Evolutionary conservation across 1,140 invertebrate genomes (phyloP).

Genomic region (Lethocerus indicus): DNA sequence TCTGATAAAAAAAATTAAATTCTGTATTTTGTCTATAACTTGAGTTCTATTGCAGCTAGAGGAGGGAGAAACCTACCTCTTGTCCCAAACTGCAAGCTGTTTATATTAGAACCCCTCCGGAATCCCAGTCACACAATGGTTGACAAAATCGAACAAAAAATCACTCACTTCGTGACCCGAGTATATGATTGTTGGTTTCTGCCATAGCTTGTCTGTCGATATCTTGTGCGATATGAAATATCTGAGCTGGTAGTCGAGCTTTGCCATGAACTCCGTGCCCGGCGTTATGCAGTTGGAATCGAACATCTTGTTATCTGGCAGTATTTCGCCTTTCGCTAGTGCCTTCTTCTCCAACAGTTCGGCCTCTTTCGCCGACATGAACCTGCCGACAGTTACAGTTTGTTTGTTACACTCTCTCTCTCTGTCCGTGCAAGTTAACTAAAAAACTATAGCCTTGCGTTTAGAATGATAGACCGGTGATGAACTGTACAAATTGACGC

Average conservation of each 20-base stretch:
- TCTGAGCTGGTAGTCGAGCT: slow-evolving; percentile 67
- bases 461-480: too few relatives aligned
- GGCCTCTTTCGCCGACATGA: slow-evolving; percentile 77
- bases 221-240: slow-evolving; percentile 82
- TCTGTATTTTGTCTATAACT: too few relatives aligned
- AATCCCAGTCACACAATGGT: too few relatives aligned
- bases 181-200: slow-evolving; percentile 56
- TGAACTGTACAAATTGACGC: too few relatives aligned
- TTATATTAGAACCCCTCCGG: too few relatives aligned
- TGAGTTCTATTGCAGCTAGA: too few relatives aligned
- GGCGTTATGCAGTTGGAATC: slow-evolving; percentile 96
- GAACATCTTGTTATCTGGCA: slow-evolving; percentile 62
- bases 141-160: too few relatives aligned
- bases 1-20: too few relatives aligned
- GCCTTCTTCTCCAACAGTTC: slow-evolving; percentile 61
- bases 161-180: slow-evolving; percentile 65
- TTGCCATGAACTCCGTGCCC: slow-evolving; percentile 79
- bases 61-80: too few relatives aligned
- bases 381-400: slow-evolving; percentile 35
- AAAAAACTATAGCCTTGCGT: too few relatives aligned
- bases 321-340: slow-evolving; percentile 46
- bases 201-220: slow-evolving; percentile 67
- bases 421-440: background rate
- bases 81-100: too few relatives aligned
- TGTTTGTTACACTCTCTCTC: too few relatives aligned